These are phyloP conservation scores for Chrysogorgia sp. DNA, from an alignment of 92 coral and sea anemone genomes.

Conservation along the genomic window DNA sequence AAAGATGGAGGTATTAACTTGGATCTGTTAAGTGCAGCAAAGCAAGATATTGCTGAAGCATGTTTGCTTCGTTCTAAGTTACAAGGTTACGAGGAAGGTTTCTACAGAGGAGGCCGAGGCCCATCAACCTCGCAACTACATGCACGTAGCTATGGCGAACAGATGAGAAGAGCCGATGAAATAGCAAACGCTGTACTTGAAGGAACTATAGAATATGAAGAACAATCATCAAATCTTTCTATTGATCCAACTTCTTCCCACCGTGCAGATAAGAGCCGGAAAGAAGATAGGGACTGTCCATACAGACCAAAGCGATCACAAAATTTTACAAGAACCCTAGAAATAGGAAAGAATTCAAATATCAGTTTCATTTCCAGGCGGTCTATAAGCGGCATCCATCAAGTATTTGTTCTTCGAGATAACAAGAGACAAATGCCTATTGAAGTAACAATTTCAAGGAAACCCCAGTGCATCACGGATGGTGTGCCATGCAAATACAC, in stretches of 20 bases:
- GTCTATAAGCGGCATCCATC: too few species aligned
- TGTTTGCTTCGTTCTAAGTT: not conserved
- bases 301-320: too few species aligned
- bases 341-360: too few species aligned
- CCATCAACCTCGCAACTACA: not conserved
- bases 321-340: too few species aligned
- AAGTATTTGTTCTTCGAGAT: too few species aligned
- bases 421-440: too few species aligned
- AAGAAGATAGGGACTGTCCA: too few species aligned
- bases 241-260: not conserved
- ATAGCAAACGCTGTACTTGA: not conserved
- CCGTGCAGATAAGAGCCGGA: constrained; percentile 6
- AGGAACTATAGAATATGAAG: not conserved
- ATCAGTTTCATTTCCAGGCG: too few species aligned
- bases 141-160: not conserved
- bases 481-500: too few species aligned
- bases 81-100: not conserved
- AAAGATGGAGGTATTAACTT: not conserved
- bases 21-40: not conserved
- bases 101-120: not conserved
- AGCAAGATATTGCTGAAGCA: not conserved
- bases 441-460: too few species aligned
- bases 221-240: not conserved
- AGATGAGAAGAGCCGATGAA: not conserved
- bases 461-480: too few species aligned